Evolutionary conservation across 2,888 invertebrate species (phyloP).

Genomic region (Aplocera efformata): DNA sequence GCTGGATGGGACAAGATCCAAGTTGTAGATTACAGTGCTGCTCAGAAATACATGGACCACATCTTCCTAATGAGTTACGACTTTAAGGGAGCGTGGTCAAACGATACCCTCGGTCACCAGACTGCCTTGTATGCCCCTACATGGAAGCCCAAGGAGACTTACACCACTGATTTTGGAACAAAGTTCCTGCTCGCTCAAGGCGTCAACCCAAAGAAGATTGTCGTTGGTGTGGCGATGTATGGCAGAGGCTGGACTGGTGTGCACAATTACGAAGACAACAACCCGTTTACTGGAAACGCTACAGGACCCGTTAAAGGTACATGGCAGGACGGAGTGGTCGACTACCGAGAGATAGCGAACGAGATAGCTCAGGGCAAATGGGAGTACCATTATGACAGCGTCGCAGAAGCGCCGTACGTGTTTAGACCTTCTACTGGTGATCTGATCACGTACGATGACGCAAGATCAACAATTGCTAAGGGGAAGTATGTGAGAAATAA

Average conservation of each 20-base stretch:
- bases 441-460: slow-evolving; percentile 68
- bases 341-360: slow-evolving; percentile 69
- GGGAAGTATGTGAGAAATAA: slow-evolving; percentile 73
- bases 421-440: slow-evolving; percentile 67
- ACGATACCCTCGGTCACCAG: slow-evolving; percentile 70
- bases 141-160: slow-evolving; percentile 69
- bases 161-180: slow-evolving; percentile 73
- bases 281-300: slow-evolving; percentile 70
- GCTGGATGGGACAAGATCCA: slow-evolving; percentile 77
- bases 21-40: slow-evolving; percentile 68
- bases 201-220: slow-evolving; percentile 66
- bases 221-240: slow-evolving; percentile 74
- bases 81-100: slow-evolving; percentile 75
- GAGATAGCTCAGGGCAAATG: slow-evolving; percentile 66
- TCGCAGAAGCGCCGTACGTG: slow-evolving; percentile 73
- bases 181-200: slow-evolving; percentile 69
- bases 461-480: slow-evolving; percentile 69
- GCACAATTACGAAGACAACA: slow-evolving; percentile 52
- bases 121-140: slow-evolving; percentile 64
- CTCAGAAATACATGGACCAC: slow-evolving; percentile 74
- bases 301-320: slow-evolving; percentile 71
- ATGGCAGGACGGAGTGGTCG: slow-evolving; percentile 75
- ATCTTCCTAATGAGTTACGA: slow-evolving; percentile 76
- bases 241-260: slow-evolving; percentile 76
- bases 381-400: slow-evolving; percentile 70